These are phyloP conservation scores for Pangasius mekongensis DNA, from an alignment of 2,797 vertebrate genomes.

Conservation along the genomic window DNA sequence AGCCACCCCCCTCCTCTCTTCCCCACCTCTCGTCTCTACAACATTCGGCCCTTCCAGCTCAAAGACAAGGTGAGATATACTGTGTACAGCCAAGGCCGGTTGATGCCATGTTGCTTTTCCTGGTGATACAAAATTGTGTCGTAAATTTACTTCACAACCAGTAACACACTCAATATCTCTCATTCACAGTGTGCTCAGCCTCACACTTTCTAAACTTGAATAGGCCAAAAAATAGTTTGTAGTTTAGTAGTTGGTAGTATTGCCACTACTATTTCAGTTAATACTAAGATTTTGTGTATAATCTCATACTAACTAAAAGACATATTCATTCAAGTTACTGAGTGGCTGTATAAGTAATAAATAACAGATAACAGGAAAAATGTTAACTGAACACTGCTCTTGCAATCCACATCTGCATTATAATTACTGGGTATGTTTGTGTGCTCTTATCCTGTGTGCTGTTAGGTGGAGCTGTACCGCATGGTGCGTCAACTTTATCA, in stretches of 20 bases:
- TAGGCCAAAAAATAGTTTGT: not conserved
- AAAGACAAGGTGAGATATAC: slow-evolving; percentile 78
- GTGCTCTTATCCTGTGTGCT: not conserved
- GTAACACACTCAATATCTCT: not conserved
- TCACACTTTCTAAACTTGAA: not conserved
- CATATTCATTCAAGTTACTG: not conserved
- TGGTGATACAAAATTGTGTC: not conserved
- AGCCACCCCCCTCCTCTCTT: slow-evolving; percentile 85
- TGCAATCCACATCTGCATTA: not conserved
- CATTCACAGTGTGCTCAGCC: not conserved
- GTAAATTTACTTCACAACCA: not conserved
- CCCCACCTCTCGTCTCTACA: slow-evolving; percentile 80
- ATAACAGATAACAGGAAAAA: not conserved
- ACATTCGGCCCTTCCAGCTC: slow-evolving; percentile 80
- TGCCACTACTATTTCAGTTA: not conserved
- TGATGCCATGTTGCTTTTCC: not conserved
- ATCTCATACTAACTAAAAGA: not conserved
- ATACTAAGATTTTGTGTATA: not conserved
- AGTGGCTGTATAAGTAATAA: not conserved
- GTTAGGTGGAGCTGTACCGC: slow-evolving; percentile 80
- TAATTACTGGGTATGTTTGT: slow-evolving; percentile 1
- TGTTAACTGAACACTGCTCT: not conserved
- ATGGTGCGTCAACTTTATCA: slow-evolving; percentile 81
- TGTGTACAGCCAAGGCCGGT: not conserved
- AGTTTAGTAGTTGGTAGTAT: not conserved